Conservation (phyloP, 2,888 invertebrate species). For the Chalcis sispes region DNA sequence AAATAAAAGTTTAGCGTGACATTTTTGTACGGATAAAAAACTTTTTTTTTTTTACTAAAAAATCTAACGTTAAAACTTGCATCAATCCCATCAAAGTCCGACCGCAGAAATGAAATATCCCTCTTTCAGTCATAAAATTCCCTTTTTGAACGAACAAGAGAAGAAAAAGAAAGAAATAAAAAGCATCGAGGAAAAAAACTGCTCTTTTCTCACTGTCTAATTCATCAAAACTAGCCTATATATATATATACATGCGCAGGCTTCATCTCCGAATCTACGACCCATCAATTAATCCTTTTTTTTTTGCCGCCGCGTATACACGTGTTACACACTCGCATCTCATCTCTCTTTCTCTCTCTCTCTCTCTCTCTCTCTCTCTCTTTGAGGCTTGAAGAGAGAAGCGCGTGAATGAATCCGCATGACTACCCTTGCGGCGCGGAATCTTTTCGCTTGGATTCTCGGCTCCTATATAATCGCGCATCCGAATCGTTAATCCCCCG, state of each 20-base stretch:
- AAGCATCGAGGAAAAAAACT: too few species aligned
- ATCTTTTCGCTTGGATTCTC: background rate
- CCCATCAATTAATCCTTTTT: constrained; percentile 39
- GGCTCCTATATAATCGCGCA: background rate
- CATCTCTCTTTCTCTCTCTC: too few species aligned
- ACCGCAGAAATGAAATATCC: too few species aligned
- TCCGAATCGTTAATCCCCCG: background rate
- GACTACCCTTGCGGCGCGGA: background rate
- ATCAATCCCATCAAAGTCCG: background rate
- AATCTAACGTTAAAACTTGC: background rate
- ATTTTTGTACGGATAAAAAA: too few species aligned
- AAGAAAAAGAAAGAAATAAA: too few species aligned
- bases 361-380: too few species aligned
- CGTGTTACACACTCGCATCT: constrained; percentile 44
- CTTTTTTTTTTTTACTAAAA: too few species aligned
- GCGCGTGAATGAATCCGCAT: background rate
- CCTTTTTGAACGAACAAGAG: too few species aligned
- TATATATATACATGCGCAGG: background rate
- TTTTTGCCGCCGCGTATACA: constrained; percentile 15
- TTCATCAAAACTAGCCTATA: constrained; percentile 25
- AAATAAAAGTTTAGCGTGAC: too few species aligned
- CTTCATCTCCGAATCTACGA: constrained; percentile 26
- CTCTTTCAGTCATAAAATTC: too few species aligned
- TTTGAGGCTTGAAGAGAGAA: background rate
- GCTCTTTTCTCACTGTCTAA: constrained; percentile 1